Base-by-base conservation (phyloP, 2,888 invertebrate genomes). In the Acrobasis suavella region DNA sequence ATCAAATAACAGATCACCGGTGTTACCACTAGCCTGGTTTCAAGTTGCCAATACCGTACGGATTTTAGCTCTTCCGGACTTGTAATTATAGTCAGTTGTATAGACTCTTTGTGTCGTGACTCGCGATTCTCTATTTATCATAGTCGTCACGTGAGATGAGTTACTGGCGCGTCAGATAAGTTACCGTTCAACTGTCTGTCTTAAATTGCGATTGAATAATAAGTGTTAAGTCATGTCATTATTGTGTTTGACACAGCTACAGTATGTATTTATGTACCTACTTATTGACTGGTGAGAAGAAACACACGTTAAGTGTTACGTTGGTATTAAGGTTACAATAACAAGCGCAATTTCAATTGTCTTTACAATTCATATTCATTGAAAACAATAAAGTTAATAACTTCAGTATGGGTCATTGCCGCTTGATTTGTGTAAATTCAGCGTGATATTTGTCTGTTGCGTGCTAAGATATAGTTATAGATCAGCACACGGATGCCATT, bases 41-140 rank as follows among this genome's bases (percentile, higher is more conserved):
- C n/a, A 22, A 51, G 60, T 60, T 51, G 60, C 60, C 51, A 60
- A 60, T 60, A 42, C 60, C 38, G 50, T 50, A 60, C 52, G 60
- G 60, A 60, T 51, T 60, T 60, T 39, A 51, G 60, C 38, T 60
- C 51, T 60, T 60, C 42, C 60, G 60, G 50, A 50, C 50, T 60
- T 60, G 60, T 60, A 60, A 60, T 60, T 60, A 60, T 60, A 52
- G 51, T 22, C 42, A 60, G 17, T 60, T 60, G 51, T 60, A 39
- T 60, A 42, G 60, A 60, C 60, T 51, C 60, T 65, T 66, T 62
- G 66, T 72, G 64, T 69, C 77, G 77, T 80, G 76, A 74, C 73
- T 73, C 66, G 70, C 69, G 63, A 64, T 75, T 72, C 69, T 76
- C 70, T 75, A 71, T 76, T 78, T 73, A 65, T 69, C 61, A 67